phyloP scores from a whole-genome alignment of 1,140 invertebrate genomes.

The Ectropis grisescens region DNA sequence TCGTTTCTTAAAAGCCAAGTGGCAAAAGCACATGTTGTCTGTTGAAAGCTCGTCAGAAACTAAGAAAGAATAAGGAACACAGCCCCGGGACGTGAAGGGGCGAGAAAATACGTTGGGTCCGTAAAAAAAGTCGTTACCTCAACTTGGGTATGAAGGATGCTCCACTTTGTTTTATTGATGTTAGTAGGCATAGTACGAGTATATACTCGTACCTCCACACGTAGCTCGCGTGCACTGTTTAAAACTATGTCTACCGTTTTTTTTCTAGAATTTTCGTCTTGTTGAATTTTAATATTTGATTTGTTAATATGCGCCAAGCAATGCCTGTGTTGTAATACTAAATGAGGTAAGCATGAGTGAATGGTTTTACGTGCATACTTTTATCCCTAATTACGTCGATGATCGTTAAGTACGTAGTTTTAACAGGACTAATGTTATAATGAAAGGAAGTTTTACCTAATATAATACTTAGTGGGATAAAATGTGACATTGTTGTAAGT shows the following conservation, averaged over 20 bases:
- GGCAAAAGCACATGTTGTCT: conserved; percentile 34
- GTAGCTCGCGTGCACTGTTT: background rate
- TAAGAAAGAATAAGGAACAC: conserved; percentile 56
- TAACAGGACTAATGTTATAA: too few relatives aligned
- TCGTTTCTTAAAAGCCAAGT: conserved; percentile 2
- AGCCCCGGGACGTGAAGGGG: conserved; percentile 42
- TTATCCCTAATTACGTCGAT: too few relatives aligned
- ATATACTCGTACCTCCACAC: background rate
- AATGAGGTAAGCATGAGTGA: too few relatives aligned
- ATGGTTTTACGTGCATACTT: too few relatives aligned
- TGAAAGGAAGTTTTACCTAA: too few relatives aligned
- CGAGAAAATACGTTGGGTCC: conserved; percentile 49
- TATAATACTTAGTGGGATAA: too few relatives aligned
- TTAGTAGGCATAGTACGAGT: background rate
- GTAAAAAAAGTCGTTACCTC: conserved; percentile 57
- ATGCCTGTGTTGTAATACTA: too few relatives aligned
- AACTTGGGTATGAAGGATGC: conserved; percentile 29
- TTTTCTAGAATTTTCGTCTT: too few relatives aligned
- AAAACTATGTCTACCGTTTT: background rate
- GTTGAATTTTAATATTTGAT: background rate
- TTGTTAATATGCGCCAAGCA: background rate
- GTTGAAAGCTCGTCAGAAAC: too few relatives aligned
- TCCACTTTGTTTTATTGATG: conserved; percentile 27
- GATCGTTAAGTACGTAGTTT: too few relatives aligned
- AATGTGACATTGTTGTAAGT: too few relatives aligned